These are phyloP conservation scores for Erebia ligea DNA, from an alignment of 2,888 invertebrate genomes.

Conservation along the genomic window DNA sequence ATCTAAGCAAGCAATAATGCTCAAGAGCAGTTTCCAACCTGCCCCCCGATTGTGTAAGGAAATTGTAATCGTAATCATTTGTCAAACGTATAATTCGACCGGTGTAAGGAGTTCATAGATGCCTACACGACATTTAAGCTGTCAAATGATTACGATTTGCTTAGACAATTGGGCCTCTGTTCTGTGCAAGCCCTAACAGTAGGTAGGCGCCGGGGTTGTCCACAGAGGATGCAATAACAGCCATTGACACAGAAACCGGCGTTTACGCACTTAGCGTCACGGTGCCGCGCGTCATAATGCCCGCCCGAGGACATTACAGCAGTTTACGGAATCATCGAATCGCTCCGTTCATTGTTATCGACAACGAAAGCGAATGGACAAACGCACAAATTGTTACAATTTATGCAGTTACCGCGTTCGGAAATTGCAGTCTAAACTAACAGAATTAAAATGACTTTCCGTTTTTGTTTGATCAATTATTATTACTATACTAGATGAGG, in stretches of 20 bases:
- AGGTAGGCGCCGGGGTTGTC: slow-evolving; percentile 34
- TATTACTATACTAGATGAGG: no score
- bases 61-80: no score
- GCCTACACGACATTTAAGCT: no score
- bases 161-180: no score
- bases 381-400: slow-evolving; percentile 34
- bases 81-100: no score
- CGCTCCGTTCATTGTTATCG: slow-evolving; percentile 44
- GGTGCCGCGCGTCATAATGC: slow-evolving; percentile 49
- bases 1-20: no score
- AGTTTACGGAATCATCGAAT: slow-evolving; percentile 39
- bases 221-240: slow-evolving; percentile 33
- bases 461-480: neutral
- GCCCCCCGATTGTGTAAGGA: no score
- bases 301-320: slow-evolving; percentile 32
- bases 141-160: no score
- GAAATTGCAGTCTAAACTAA: slow-evolving; percentile 22
- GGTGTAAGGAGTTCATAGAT: no score
- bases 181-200: slow-evolving; percentile 13
- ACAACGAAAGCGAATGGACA: slow-evolving; percentile 11
- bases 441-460: slow-evolving; percentile 29
- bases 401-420: slow-evolving; percentile 23
- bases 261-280: slow-evolving; percentile 49
- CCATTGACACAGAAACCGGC: slow-evolving; percentile 43
- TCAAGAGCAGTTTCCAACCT: no score